These are phyloP conservation scores for Microctenopoma lineatum DNA, from an alignment of 2,797 vertebrate species.

Conservation along the genomic window DNA sequence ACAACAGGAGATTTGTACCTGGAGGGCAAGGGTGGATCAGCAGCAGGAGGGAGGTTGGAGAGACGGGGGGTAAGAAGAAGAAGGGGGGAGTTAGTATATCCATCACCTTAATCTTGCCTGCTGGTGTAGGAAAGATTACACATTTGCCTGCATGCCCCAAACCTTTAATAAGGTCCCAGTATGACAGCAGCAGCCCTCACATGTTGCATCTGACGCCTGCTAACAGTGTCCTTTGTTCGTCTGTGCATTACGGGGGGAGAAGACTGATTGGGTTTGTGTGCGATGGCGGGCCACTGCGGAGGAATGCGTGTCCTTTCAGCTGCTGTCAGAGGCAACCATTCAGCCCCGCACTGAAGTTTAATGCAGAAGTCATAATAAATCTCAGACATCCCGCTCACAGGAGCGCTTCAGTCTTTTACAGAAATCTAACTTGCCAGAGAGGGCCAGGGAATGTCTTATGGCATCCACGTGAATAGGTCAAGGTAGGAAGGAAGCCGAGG, in stretches of 20 bases:
- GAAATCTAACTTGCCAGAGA: conserved; percentile 56
- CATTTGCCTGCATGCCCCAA: conserved; percentile 52
- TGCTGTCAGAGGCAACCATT: conserved; percentile 65
- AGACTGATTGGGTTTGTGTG: conserved; percentile 59
- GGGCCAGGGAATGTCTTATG: conserved; percentile 15
- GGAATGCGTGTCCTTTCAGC: conserved; percentile 75
- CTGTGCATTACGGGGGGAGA: conserved; percentile 39
- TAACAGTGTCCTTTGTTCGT: conserved; percentile 48
- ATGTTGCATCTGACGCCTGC: conserved; percentile 39
- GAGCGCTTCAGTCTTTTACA: conserved; percentile 47
- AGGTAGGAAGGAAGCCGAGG: conserved; percentile 16
- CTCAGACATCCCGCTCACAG: conserved; percentile 63
- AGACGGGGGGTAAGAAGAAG: conserved; percentile 15
- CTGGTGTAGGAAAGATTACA: conserved; percentile 55
- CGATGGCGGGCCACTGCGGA: conserved; percentile 41
- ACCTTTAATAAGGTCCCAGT: conserved; percentile 51
- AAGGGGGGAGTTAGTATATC: conserved; percentile 49
- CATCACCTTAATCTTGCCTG: conserved; percentile 70
- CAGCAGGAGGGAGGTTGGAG: conserved; percentile 42
- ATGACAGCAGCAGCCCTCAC: conserved; percentile 50
- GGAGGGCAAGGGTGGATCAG: conserved; percentile 59
- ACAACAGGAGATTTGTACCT: conserved; percentile 73
- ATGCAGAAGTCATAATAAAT: conserved; percentile 72
- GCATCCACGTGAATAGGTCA: conserved; percentile 47
- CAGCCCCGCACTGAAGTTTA: conserved; percentile 35